Evolutionary conservation across 2,797 vertebrate genomes (phyloP).

Genomic region (Pseudopleuronectes americanus): DNA sequence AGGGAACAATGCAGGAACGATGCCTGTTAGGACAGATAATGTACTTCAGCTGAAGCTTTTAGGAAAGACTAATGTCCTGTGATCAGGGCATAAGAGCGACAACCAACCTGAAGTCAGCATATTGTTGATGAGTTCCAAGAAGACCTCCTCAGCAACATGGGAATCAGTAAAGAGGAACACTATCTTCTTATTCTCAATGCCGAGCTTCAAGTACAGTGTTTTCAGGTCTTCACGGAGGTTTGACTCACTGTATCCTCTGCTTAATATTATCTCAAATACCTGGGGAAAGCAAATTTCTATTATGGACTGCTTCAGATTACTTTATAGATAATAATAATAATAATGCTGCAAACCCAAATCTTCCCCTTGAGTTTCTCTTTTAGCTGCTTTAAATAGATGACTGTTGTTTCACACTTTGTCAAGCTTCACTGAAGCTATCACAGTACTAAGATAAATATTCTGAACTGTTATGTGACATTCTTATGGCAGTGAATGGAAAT

Average conservation of each 20-base stretch:
- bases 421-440: background rate
- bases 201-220: slow-evolving; percentile 89
- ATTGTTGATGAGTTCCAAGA: slow-evolving; percentile 97
- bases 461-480: background rate
- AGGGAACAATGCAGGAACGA: slow-evolving; percentile 93
- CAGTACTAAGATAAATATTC: background rate
- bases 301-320: background rate
- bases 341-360: background rate
- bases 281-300: slow-evolving; percentile 58
- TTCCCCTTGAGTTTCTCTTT: background rate
- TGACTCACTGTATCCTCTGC: slow-evolving; percentile 90
- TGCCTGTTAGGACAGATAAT: slow-evolving; percentile 80
- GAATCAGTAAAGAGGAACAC: slow-evolving; percentile 96
- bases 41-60: slow-evolving; percentile 9
- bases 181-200: slow-evolving; percentile 89
- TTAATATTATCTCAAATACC: slow-evolving; percentile 94
- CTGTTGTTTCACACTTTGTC: background rate
- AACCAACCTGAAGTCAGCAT: slow-evolving; percentile 95
- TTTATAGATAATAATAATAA: too few relatives aligned
- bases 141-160: slow-evolving; percentile 94
- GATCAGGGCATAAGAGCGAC: background rate
- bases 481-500: background rate
- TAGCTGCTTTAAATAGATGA: background rate
- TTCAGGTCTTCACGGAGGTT: slow-evolving; percentile 94
- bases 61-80: background rate